Evolutionary conservation across 1,140 invertebrate species (phyloP), one percentile per base, ranked within the genome.

Genomic region (Calliphora vicina): DNA sequence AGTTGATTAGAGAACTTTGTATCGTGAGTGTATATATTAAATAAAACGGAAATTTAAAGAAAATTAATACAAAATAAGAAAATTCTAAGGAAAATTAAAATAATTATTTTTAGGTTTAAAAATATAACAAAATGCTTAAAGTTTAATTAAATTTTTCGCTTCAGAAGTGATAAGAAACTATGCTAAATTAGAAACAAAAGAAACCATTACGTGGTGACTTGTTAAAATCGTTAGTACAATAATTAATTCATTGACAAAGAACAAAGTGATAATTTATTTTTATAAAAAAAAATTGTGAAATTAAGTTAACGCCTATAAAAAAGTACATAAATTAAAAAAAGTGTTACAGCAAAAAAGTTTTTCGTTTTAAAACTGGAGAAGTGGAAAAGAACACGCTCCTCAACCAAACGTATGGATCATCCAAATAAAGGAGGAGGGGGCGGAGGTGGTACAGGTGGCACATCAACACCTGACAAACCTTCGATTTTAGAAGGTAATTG

Each of bases 361-460:
- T 67, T 23, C 9, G 20, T 12, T 67, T 67, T 67, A 85, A 89
- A 89, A 84, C 88, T 89, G 88, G 88, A 89, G 88, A 89, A 89
- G 88, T 89, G 88, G 88, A 89, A 89, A 83, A 89, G 88, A 89
- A 89, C 88, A 17, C 87, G 88, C 5, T 88, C 84, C 80, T 89
- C 88, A 81, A 89, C 88, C 73, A 89, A 89, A 25, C 88, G 87
- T 85, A 89, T 89, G 88, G 87, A 88, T 81, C 85, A 84, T 71
- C 86, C 86, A 78, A 84, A 82, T 57, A 86, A 86, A 29, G 84
- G 80, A 45, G 78, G 80, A 73, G 20, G 80, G 71, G 42, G 26
- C 23, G 43, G 81, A 81, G 74, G 80, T 35, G 13, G 82, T 83
- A 83, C 17, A 23, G 45, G 67, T 84, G 50, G 50, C 83, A 26